Conservation (phyloP, 2,113 vertebrate species). For the Chloropsis cyanopogon region DNA sequence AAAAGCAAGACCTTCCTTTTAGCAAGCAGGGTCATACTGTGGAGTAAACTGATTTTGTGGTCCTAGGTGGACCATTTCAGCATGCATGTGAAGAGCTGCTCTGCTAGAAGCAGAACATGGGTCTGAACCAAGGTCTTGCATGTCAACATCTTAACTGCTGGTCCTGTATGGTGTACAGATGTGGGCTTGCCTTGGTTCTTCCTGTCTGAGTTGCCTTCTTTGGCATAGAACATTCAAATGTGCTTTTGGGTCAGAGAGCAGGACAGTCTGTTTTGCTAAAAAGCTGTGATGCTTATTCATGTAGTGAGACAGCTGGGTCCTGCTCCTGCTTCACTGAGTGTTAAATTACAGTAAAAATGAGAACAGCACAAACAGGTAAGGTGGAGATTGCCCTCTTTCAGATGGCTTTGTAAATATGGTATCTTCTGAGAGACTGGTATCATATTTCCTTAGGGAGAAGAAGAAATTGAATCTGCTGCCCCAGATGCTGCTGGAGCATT, state of each 20-base stretch:
- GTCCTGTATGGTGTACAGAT: not conserved
- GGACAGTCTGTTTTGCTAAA: not conserved
- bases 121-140: not conserved
- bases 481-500: not conserved
- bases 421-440: not conserved
- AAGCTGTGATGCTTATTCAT: not conserved
- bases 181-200: not conserved
- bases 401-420: not conserved
- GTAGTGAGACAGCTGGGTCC: not conserved
- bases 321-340: not conserved
- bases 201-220: not conserved
- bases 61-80: not conserved
- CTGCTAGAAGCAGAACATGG: not conserved
- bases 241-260: not conserved
- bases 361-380: not conserved
- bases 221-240: not conserved
- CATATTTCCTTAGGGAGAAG: not conserved
- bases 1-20: not conserved
- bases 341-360: not conserved
- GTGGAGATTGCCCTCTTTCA: not conserved
- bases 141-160: not conserved
- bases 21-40: not conserved
- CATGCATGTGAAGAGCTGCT: not conserved
- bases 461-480: not conserved
- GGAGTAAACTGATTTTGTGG: not conserved